Evolutionary conservation across 2,797 vertebrate species (phyloP).

Genomic region (Antrozous pallidus): DNA sequence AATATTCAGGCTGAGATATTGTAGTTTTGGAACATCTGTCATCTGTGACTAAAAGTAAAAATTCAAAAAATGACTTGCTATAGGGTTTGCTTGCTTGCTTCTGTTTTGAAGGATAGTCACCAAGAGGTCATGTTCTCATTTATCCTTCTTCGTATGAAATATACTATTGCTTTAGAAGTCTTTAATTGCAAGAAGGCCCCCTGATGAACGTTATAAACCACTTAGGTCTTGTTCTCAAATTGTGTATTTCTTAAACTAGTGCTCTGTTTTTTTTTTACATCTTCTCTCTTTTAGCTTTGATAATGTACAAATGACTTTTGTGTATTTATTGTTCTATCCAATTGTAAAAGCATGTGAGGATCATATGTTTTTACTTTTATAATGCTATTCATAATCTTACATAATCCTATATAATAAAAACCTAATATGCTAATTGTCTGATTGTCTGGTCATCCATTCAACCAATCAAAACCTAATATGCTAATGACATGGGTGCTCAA

Average conservation of each 20-base stretch:
- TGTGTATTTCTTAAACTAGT: neutral
- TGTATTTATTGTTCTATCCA: neutral
- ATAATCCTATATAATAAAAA: no score
- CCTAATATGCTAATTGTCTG: no score
- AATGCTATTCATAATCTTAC: neutral
- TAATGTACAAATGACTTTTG: neutral
- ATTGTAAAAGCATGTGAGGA: neutral
- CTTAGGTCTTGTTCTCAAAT: neutral
- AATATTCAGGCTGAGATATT: neutral
- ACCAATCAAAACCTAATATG: no score
- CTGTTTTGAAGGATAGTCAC: neutral
- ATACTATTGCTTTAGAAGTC: neutral
- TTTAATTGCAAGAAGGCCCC: neutral
- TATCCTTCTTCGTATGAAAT: neutral
- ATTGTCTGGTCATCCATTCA: no score
- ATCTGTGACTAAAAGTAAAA: neutral
- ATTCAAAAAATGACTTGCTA: neutral
- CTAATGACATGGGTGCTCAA: no score
- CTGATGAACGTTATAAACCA: neutral
- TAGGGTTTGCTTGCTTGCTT: neutral
- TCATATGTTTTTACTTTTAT: neutral
- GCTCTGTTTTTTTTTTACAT: neutral
- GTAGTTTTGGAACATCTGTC: neutral
- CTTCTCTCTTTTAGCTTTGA: neutral
- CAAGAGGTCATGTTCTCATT: neutral